A percentile compares a stretch with the other conserved stretches of the same genome.
phyloP scores from a whole-genome alignment of 1,140 invertebrate genomes.

The Panagrolaimus sp. region DNA sequence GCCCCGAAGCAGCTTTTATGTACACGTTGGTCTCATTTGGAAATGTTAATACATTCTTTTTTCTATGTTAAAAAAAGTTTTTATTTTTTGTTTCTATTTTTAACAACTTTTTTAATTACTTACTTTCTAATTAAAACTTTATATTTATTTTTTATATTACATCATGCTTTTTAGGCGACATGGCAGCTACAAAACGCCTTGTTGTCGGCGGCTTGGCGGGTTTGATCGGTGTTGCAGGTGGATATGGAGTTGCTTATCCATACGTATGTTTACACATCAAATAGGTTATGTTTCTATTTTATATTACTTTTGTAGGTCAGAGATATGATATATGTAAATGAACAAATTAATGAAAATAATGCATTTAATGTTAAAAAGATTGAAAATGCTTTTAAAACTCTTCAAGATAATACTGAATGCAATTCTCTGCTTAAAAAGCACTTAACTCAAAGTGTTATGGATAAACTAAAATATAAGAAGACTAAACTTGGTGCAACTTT shows the following conservation, averaged over 20 bases:
- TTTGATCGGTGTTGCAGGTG: slow-evolving; percentile 17
- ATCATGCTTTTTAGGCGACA: too few species aligned
- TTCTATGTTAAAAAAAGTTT: too few species aligned
- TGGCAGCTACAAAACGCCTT: neutral
- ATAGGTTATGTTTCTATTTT: slow-evolving; percentile 18
- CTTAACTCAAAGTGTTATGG: slow-evolving; percentile 79
- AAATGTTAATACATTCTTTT: too few species aligned
- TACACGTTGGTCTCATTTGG: too few species aligned
- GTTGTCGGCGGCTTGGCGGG: slow-evolving; percentile 13
- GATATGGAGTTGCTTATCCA: slow-evolving; percentile 19
- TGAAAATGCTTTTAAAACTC: slow-evolving; percentile 67
- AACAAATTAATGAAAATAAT: slow-evolving; percentile 35
- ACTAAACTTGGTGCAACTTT: slow-evolving; percentile 47
- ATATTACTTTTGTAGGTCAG: slow-evolving; percentile 22
- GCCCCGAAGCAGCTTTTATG: too few species aligned
- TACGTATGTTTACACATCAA: slow-evolving; percentile 12
- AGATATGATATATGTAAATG: slow-evolving; percentile 17
- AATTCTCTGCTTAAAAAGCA: slow-evolving; percentile 91
- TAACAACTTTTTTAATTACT: too few species aligned
- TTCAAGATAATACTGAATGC: slow-evolving; percentile 61
- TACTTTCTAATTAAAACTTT: too few species aligned
- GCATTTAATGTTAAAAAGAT: slow-evolving; percentile 68
- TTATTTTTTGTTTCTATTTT: too few species aligned
- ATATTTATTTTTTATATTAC: too few species aligned
- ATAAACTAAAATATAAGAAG: slow-evolving; percentile 61